Evolutionary conservation across 2,113 vertebrate species (phyloP).

Genomic region (Paracanthobrama guichenoti): DNA sequence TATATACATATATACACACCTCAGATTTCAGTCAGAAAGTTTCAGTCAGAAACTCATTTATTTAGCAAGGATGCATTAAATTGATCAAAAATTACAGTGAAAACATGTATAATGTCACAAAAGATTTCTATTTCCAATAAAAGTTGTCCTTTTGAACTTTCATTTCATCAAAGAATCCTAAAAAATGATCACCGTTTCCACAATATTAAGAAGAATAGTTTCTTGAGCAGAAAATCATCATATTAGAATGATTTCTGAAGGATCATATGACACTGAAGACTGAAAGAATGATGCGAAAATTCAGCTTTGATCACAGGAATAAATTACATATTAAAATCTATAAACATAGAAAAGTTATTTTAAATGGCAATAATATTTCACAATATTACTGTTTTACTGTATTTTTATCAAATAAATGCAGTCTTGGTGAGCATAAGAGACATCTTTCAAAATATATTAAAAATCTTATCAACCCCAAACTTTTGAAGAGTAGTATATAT

Average conservation of each 20-base stretch:
- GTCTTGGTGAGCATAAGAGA: not conserved
- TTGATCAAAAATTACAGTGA: no score
- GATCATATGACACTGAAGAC: not conserved
- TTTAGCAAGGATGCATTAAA: no score
- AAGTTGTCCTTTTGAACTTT: not conserved
- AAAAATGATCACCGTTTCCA: not conserved
- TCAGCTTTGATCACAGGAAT: not conserved
- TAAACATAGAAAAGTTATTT: not conserved
- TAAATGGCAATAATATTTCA: not conserved
- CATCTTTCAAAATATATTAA: not conserved
- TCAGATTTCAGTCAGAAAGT: no score
- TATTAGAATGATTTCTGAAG: not conserved
- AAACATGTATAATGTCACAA: not conserved
- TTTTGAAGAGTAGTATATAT: not conserved
- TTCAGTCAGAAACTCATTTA: no score
- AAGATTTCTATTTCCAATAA: not conserved
- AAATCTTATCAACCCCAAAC: no score
- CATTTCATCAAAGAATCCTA: not conserved
- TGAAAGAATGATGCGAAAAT: not conserved
- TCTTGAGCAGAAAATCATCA: no score
- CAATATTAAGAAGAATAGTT: not conserved
- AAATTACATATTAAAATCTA: not conserved
- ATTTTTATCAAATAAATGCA: no score
- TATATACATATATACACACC: no score
- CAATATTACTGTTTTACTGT: not conserved